Evolutionary conservation across 2,888 invertebrate species (phyloP).

Genomic region (Lithophane ornitopus): DNA sequence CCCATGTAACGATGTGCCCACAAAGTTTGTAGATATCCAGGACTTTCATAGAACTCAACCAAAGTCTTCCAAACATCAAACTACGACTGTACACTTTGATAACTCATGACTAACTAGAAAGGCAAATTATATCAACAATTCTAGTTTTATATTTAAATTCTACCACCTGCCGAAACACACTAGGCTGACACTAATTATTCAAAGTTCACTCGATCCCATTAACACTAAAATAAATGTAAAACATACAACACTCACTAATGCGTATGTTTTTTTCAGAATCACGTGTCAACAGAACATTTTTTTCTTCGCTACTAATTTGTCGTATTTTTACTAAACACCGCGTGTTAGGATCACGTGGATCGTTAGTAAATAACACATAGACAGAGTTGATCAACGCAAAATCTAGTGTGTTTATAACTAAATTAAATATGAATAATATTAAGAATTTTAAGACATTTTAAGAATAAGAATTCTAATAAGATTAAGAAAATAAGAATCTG

Average conservation of each 20-base stretch:
- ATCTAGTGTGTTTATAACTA: not conserved
- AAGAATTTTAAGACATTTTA: no score
- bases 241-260: constrained; percentile 19
- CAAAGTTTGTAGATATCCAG: not conserved
- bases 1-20: no score
- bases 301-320: constrained; percentile 10
- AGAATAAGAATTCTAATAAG: no score
- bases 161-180: constrained; percentile 12
- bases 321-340: constrained; percentile 38
- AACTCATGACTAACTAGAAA: not conserved
- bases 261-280: constrained; percentile 29
- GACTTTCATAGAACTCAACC: not conserved
- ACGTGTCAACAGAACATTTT: constrained; percentile 36
- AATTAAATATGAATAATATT: no score
- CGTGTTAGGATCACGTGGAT: constrained; percentile 33
- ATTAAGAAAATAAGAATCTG: no score
- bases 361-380: constrained; percentile 5
- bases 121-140: not conserved
- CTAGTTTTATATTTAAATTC: not conserved
- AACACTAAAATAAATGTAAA: constrained; percentile 22
- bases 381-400: not conserved
- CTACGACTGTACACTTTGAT: not conserved
- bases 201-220: constrained; percentile 17
- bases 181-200: not conserved
- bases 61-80: not conserved